Evolutionary conservation across 2,113 vertebrate species (phyloP).

Genomic region (Periophthalmodon schlosseri): DNA sequence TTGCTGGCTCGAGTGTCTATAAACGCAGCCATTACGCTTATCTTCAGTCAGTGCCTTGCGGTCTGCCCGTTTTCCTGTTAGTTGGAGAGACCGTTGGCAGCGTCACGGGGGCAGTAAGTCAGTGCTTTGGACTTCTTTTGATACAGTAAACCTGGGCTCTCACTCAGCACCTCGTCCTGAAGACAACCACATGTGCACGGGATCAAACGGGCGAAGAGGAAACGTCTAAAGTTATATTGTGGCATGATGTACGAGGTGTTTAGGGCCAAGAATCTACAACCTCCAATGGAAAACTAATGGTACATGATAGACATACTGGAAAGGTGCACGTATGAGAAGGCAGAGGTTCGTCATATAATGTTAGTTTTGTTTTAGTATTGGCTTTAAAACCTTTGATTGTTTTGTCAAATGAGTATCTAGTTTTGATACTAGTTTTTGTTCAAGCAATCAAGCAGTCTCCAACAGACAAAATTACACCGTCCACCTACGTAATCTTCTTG

Average conservation of each 20-base stretch:
- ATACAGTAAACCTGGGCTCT: constrained; percentile 54
- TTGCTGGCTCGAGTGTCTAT: constrained; percentile 1
- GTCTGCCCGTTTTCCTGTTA: constrained; percentile 29
- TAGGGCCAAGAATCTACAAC: constrained; percentile 35
- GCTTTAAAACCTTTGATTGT: too few relatives aligned
- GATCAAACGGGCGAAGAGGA: constrained; percentile 52
- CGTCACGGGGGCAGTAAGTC: constrained; percentile 1
- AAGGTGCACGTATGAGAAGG: background rate
- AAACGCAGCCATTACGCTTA: constrained; percentile 14
- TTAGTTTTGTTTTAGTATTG: too few relatives aligned
- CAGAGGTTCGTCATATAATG: too few relatives aligned
- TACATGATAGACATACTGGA: constrained; percentile 6
- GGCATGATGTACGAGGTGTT: constrained; percentile 25
- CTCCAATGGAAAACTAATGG: constrained; percentile 26
- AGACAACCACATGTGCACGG: constrained; percentile 64
- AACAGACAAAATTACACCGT: too few relatives aligned
- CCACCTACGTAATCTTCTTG: too few relatives aligned
- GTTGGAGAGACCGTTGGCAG: constrained; percentile 22
- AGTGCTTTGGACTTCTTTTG: constrained; percentile 26
- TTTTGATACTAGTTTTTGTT: too few relatives aligned
- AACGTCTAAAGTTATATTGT: constrained; percentile 38
- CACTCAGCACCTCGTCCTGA: constrained; percentile 61
- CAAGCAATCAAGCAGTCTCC: too few relatives aligned
- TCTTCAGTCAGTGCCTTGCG: constrained; percentile 17
- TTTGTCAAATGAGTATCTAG: too few relatives aligned